These are phyloP conservation scores for Dipodomys stephensi DNA, from an alignment of 2,113 vertebrate species.

Conservation along the genomic window DNA sequence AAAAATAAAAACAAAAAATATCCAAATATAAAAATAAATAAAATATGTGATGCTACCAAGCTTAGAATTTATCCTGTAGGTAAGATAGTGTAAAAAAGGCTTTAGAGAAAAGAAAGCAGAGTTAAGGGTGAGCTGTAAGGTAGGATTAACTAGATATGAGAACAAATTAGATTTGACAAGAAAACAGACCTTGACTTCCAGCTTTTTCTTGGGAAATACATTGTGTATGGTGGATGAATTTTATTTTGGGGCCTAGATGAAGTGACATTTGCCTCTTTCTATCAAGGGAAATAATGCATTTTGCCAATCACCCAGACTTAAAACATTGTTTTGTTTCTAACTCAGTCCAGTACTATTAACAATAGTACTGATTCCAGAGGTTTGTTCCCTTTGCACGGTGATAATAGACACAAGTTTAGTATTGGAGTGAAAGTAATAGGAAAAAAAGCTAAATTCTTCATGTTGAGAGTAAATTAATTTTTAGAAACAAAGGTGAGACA, in stretches of 20 bases:
- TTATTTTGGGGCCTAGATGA: slow-evolving; percentile 33
- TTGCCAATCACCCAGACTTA: slow-evolving; percentile 12
- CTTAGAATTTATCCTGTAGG: not conserved
- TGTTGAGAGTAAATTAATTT: not conserved
- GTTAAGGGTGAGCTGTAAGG: not conserved
- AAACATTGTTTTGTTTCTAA: slow-evolving; percentile 30
- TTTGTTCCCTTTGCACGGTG: not conserved
- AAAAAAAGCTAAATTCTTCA: slow-evolving; percentile 12
- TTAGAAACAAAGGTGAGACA: slow-evolving; percentile 7
- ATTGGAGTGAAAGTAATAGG: not conserved
- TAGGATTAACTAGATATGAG: not conserved
- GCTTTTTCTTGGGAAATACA: slow-evolving; percentile 41
- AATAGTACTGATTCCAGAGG: slow-evolving; percentile 27
- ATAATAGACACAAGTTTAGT: not conserved
- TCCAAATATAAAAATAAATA: too few species aligned
- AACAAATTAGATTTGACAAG: slow-evolving; percentile 24
- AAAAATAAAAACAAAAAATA: too few species aligned
- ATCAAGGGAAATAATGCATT: not conserved
- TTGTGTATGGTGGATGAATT: slow-evolving; percentile 3
- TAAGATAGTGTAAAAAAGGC: not conserved
- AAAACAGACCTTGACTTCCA: not conserved
- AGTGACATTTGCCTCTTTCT: slow-evolving; percentile 14
- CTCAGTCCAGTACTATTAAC: slow-evolving; percentile 40
- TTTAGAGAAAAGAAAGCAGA: not conserved
- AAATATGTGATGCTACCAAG: not conserved